Base-by-base conservation (phyloP, 2,113 vertebrate genomes). In the Rhynchomys soricoides region DNA sequence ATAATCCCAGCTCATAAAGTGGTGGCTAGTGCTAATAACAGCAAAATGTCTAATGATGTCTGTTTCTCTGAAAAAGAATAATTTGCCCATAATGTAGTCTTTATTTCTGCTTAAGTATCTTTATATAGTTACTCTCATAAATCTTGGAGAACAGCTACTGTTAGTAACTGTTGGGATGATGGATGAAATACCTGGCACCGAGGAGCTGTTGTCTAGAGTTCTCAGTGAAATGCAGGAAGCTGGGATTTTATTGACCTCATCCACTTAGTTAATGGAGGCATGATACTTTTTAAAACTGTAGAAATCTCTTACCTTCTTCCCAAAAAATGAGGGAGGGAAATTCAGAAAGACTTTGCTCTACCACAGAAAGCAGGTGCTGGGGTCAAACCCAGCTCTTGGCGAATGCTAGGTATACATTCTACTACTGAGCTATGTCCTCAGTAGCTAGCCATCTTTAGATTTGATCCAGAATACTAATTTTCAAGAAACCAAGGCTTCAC, bases 391-490 rank as follows among this genome's bases (percentile, higher is more conserved):
- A 89, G 71, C 52, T 48, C n/a, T 29, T 89, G 26, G 26, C 3
- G 1, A 40, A 89, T 43, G 70, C 86, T 59, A 59, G n/a, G 29
- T 71, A 74, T 57, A 52, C n/a, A 59, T n/a, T 73, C n/a, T 31
- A 55, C 70, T 52, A 74, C 9, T 73, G 86, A 89, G 21, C 70
- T 59, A 31, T 19, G 29, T 74, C 17, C 3, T 34, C 16, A 75
- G 86, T 15, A 9, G 15, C 48, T 93, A 64, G 81, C 86, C 91
- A 75, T 94, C 95, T 97, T 91, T 86, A 95, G 71, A 82, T 91
- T 95, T 95, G 74, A 90, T 50, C 71, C 62, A 81, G 64, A 90
- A 95, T 89, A 71, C 64, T 95, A 77, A 86, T 96, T 83, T 95
- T 92, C 11, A 82, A 75, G 37, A 97, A 90, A 55, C 79, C 70